Percentiles rank a stretch among this genome's conserved stretches.
Evolutionary conservation across 2,888 invertebrate species (phyloP).

Genomic region (Marasmarcha lunaedactyla): DNA sequence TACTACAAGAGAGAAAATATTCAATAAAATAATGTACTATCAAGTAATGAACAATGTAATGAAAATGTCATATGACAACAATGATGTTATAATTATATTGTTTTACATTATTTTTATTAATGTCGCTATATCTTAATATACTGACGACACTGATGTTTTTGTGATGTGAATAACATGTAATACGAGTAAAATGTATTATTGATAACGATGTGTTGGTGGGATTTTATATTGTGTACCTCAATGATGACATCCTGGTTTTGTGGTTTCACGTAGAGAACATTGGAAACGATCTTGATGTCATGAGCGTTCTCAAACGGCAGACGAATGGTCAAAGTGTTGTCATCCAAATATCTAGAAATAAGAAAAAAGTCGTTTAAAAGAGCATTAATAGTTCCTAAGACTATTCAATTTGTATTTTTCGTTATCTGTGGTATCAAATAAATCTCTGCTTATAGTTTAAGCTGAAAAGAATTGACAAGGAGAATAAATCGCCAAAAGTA

Average conservation of each 20-base stretch:
- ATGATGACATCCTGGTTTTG: slow-evolving; percentile 38
- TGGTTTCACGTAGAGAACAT: slow-evolving; percentile 35
- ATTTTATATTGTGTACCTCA: too few relatives aligned
- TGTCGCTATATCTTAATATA: too few relatives aligned
- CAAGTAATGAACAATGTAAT: neutral
- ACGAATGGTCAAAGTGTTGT: slow-evolving; percentile 51
- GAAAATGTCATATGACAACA: neutral
- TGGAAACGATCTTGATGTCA: slow-evolving; percentile 58
- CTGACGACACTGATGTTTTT: too few relatives aligned
- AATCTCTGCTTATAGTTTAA: too few relatives aligned
- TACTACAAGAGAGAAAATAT: slow-evolving; percentile 25
- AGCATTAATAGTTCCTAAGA: neutral
- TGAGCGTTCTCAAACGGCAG: slow-evolving; percentile 71
- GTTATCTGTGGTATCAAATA: too few relatives aligned
- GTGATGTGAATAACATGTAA: too few relatives aligned
- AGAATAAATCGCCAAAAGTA: too few relatives aligned
- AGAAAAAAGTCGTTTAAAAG: slow-evolving; percentile 16
- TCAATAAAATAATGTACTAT: neutral
- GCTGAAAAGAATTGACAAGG: too few relatives aligned
- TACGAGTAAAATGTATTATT: too few relatives aligned
- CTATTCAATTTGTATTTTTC: too few relatives aligned
- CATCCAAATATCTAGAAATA: slow-evolving; percentile 44
- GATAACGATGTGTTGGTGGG: neutral
- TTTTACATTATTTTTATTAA: neutral
- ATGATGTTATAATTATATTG: neutral